Evolutionary conservation across 2,113 vertebrate genomes (phyloP), one percentile per base, ranked within the genome.

Genomic region (Chamaea fasciata): DNA sequence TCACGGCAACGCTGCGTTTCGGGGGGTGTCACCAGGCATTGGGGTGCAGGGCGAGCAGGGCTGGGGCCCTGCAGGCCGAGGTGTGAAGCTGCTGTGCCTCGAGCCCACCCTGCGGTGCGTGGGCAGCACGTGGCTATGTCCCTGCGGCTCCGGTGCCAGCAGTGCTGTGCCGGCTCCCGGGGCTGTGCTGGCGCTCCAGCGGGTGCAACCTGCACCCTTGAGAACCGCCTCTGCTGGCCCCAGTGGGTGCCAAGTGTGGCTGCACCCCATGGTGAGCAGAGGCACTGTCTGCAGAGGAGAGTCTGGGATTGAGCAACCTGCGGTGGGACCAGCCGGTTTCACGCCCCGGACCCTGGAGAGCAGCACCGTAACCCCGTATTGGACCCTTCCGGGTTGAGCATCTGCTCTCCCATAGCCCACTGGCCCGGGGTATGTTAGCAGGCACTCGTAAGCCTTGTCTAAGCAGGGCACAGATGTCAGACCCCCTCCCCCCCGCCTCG

Each of bases 81-180:
- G 68, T 42, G 87, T 0, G 68, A 70, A 41, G 39, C 63, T 67
- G 59, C 20, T 2, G 46, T 46, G 77, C 83, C 9, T 96, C 47
- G 59, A 92, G 80, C 89, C 71, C 9, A 11, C 79, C 44, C 5
- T 6, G 90, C 23, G 2, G 2, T 3, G 8, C 4, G 7, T 19
- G 41, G 91, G 89, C 68, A 37, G 94, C 96, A 95, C 91, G 53
- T 94, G 96, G 82, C 12, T 0, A 4, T 1, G 18, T 65, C 63
- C 49, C 80, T 7, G 50, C 30, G 16, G 59, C 56, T 31, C 31
- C 4, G 11, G 23, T 41, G 79, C 31, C 59, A 14, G 50, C 65
- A 0, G 55, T 1, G 4, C 50, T 1, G 0, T 15, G 0, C 44
- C 2, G 3, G 24, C 41, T 30, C 21, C 21, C 0, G 7, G 28